These are phyloP conservation scores for Tilapia sparmanii DNA, from an alignment of 2,113 vertebrate genomes.

Conservation along the genomic window DNA sequence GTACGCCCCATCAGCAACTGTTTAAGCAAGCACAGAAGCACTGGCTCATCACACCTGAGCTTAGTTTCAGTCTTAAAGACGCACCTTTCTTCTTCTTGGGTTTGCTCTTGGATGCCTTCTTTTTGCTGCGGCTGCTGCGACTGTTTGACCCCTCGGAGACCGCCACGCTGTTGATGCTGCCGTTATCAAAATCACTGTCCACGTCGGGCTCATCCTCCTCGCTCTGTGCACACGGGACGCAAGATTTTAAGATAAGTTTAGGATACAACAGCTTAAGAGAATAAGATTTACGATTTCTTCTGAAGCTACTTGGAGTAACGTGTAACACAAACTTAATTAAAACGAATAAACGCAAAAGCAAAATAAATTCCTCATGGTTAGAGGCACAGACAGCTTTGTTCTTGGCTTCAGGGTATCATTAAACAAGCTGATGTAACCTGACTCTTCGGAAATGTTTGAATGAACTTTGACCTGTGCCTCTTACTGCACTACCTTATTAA, in stretches of 20 bases:
- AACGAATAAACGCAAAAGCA: not conserved
- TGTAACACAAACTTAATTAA: not conserved
- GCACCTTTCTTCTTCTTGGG: slow-evolving; percentile 97
- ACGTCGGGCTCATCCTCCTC: slow-evolving; percentile 96
- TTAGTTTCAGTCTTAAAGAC: not conserved
- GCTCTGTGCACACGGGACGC: slow-evolving; percentile 69
- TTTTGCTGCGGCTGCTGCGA: slow-evolving; percentile 90
- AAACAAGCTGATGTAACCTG: not conserved
- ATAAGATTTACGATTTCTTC: not conserved
- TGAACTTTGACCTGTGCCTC: not conserved
- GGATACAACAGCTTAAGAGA: not conserved
- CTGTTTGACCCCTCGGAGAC: slow-evolving; percentile 96
- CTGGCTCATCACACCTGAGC: not conserved
- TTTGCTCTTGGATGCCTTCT: slow-evolving; percentile 82
- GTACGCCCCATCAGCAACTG: not conserved
- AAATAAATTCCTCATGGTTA: not conserved
- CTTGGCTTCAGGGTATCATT: rapidly evolving
- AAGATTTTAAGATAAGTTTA: rapidly evolving
- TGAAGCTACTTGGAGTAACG: not conserved
- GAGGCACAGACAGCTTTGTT: not conserved
- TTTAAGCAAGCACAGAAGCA: not conserved
- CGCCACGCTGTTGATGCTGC: slow-evolving; percentile 94
- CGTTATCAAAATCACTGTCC: slow-evolving; percentile 94
- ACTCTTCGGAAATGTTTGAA: rapidly evolving
- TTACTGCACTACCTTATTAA: not conserved